Base-by-base conservation (phyloP, 2,113 vertebrate species). In the Poeciliopsis occidentalis region DNA sequence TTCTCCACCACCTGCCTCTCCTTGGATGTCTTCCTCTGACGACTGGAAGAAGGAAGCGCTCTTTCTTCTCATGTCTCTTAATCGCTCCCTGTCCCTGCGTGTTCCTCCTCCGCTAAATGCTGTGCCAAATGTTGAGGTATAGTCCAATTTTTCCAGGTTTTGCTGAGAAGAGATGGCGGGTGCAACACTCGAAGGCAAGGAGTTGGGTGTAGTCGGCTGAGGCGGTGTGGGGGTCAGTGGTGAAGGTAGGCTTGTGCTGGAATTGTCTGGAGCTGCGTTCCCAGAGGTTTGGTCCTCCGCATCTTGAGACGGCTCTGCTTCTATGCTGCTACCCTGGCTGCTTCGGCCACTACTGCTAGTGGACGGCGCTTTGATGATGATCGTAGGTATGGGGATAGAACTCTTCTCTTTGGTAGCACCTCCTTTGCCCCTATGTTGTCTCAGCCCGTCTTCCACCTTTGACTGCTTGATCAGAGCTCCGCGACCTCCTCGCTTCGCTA, bases 311-410 rank as follows among this genome's bases (percentile, higher is more conserved):
- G 80, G 80, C 87, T 96, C 93, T 0, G 95, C 94, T 79, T 98
- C 97, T 86, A 96, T 93, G 84, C 97, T 98, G 92, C 96, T 97
- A 22, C 96, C 96, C 89, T 96, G 97, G 89, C 97, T 98, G 89
- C 96, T 97, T 54, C 95, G 95, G 54, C 96, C 97, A 47, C 96
- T 97, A 92, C 97, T 98, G 88, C 97, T 98, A 80, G 97, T 98
- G 78, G 97, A 98, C 12, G 97, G 97, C 0, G 96, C 97, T 88
- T 98, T 98, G 80, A 98, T 95, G 31, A 98, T 96, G 78, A 98
- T 98, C 69, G 97, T 98, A 51, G 97, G 97, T 69, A 98, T 97
- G n/a, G 96, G 92, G 88, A 97, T 97, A 75, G 97, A 97, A 82
- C 94, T 97, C 86, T 97, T 97, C 51, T 97, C 96, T 78, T 92